Percentiles rank a stretch among this genome's conserved stretches.
Evolutionary conservation across 1,140 invertebrate genomes (phyloP).

Genomic region (Ectropis grisescens): DNA sequence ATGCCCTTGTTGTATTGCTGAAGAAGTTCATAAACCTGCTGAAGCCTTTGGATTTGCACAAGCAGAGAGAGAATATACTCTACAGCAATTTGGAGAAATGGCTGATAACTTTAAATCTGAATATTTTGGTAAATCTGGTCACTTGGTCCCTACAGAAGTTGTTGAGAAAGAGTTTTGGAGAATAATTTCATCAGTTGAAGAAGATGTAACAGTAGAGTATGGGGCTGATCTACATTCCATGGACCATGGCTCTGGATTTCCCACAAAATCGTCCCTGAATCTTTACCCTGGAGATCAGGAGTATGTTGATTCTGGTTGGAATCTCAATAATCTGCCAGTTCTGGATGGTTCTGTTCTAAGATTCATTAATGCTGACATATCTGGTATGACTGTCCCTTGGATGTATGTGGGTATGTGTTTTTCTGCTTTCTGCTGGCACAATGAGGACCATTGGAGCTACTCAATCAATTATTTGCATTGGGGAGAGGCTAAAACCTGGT

Average conservation of each 20-base stretch:
- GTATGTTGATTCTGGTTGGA: conserved; percentile 97
- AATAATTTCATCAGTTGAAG: conserved; percentile 95
- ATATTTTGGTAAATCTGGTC: conserved; percentile 95
- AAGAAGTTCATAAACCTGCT: conserved; percentile 92
- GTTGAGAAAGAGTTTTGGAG: conserved; percentile 99
- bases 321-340: conserved; percentile 97
- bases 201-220: conserved; percentile 98
- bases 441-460: conserved; percentile 99
- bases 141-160: conserved; percentile 83
- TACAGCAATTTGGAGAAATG: conserved; percentile 98
- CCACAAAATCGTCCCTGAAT: conserved; percentile 91
- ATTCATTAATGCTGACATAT: conserved; percentile 98
- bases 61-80: conserved; percentile 92
- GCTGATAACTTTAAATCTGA: conserved; percentile 98
- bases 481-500: conserved; percentile 93
- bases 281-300: conserved; percentile 84
- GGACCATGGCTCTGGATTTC: conserved; percentile 98
- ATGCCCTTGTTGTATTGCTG: conserved; percentile 94
- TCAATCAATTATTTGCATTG: conserved; percentile 99
- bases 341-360: conserved; percentile 93
- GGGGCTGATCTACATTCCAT: conserved; percentile 99
- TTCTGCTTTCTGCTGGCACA: conserved; percentile 99
- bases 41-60: conserved; percentile 99
- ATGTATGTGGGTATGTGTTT: conserved; percentile 99
- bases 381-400: conserved; percentile 99